Evolutionary conservation across 2,113 vertebrate species (phyloP).

Genomic region (Eurypyga helias): DNA sequence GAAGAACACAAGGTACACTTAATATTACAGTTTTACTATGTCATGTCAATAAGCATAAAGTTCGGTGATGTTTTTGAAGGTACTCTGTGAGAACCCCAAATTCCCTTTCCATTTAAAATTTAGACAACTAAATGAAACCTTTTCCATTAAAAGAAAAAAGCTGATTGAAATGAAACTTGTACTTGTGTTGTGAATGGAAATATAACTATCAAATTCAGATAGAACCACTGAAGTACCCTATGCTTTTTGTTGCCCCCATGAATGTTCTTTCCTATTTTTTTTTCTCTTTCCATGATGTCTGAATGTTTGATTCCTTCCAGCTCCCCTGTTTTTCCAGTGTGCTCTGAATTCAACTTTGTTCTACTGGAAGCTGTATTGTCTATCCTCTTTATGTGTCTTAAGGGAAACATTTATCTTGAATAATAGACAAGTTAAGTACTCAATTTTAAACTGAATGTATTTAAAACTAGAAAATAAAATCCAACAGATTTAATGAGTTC

Average conservation of each 20-base stretch:
- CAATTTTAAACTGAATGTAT: not conserved
- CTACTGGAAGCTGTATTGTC: not conserved
- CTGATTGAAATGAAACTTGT: not conserved
- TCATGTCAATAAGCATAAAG: not conserved
- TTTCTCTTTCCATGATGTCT: not conserved
- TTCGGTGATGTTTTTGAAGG: not conserved
- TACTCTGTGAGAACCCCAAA: rapidly evolving
- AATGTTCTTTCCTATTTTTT: not conserved
- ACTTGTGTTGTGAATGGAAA: not conserved
- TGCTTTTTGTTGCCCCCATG: not conserved
- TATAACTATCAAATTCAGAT: not conserved
- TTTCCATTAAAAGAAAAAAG: not conserved
- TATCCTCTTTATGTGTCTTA: not conserved
- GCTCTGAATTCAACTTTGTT: not conserved
- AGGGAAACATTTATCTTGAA: not conserved
- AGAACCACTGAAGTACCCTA: not conserved
- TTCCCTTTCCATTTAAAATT: not conserved
- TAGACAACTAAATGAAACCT: not conserved
- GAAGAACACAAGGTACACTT: not conserved
- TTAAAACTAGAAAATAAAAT: not conserved
- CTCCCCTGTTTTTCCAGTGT: not conserved
- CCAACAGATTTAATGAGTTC: not conserved
- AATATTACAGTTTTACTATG: not conserved
- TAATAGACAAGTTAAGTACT: not conserved
- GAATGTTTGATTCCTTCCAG: not conserved